These are phyloP conservation scores for Ramphastos sulfuratus DNA, from an alignment of 2,113 vertebrate species.

Conservation along the genomic window DNA sequence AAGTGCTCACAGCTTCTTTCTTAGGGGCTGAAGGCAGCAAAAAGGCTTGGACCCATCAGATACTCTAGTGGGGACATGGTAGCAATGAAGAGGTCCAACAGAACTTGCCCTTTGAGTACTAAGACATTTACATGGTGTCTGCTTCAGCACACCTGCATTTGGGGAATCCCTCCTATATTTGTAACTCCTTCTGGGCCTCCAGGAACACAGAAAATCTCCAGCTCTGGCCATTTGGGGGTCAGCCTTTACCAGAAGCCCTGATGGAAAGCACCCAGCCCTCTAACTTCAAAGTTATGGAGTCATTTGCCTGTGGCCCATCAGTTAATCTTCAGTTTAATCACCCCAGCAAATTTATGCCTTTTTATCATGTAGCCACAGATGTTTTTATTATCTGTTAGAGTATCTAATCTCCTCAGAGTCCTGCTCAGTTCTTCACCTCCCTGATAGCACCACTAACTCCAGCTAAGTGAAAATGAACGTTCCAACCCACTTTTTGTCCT, in stretches of 20 bases:
- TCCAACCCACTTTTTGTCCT: background rate
- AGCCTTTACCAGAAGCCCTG: background rate
- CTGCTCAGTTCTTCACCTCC: conserved; percentile 13
- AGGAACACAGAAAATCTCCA: background rate
- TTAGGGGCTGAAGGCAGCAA: background rate
- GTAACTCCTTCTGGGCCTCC: background rate
- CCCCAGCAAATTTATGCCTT: background rate
- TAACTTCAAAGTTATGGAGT: background rate
- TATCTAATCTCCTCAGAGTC: conserved; percentile 26
- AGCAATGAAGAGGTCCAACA: background rate
- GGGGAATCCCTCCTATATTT: background rate
- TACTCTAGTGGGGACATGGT: background rate
- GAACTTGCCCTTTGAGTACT: background rate
- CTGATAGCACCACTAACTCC: conserved; percentile 8
- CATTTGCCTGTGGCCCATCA: background rate
- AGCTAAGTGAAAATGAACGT: background rate
- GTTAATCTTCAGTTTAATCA: conserved; percentile 17
- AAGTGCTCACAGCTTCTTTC: background rate
- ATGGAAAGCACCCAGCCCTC: background rate
- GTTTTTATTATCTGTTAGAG: background rate
- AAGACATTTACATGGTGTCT: background rate
- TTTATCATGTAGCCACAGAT: conserved; percentile 36
- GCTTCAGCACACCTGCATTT: background rate
- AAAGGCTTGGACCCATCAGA: background rate
- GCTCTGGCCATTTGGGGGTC: background rate